Evolutionary conservation across 1,140 invertebrate genomes (phyloP).

Genomic region (Danaus plexippus): DNA sequence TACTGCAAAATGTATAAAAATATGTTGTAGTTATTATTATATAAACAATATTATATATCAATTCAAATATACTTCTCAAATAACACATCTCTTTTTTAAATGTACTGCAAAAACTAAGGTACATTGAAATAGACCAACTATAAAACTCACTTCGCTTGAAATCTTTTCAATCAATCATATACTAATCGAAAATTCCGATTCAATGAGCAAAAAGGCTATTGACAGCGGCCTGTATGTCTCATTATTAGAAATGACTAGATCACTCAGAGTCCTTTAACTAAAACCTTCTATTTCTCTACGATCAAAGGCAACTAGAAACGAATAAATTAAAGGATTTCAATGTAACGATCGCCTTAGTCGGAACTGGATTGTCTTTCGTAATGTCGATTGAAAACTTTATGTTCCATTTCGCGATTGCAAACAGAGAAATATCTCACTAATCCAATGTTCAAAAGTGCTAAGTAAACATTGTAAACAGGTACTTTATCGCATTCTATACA

Average conservation of each 20-base stretch:
- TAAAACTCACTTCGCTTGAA: slow-evolving; percentile 59
- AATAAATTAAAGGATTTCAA: slow-evolving; percentile 44
- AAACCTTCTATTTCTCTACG: slow-evolving; percentile 51
- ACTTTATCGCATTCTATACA: slow-evolving; percentile 32
- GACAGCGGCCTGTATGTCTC: slow-evolving; percentile 57
- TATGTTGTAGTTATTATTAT: no score
- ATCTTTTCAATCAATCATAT: slow-evolving; percentile 66
- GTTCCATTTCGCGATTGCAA: slow-evolving; percentile 39
- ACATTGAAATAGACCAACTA: slow-evolving; percentile 39
- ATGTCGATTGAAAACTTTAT: slow-evolving; percentile 45
- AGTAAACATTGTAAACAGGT: slow-evolving; percentile 36
- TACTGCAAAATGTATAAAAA: no score
- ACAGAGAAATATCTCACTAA: slow-evolving; percentile 36
- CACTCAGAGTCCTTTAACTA: slow-evolving; percentile 31
- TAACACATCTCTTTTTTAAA: slow-evolving; percentile 6
- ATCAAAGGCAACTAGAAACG: slow-evolving; percentile 47
- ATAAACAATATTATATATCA: no score
- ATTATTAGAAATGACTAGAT: slow-evolving; percentile 57
- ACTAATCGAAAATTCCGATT: slow-evolving; percentile 69
- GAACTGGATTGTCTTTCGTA: slow-evolving; percentile 37
- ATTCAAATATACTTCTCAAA: no score
- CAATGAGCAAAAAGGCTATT: slow-evolving; percentile 57
- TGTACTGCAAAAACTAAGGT: slow-evolving; percentile 8
- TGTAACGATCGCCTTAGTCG: slow-evolving; percentile 32
- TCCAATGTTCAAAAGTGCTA: slow-evolving; percentile 40